Conservation (phyloP, 1,140 invertebrate genomes). For the Mercenaria mercenaria region DNA sequence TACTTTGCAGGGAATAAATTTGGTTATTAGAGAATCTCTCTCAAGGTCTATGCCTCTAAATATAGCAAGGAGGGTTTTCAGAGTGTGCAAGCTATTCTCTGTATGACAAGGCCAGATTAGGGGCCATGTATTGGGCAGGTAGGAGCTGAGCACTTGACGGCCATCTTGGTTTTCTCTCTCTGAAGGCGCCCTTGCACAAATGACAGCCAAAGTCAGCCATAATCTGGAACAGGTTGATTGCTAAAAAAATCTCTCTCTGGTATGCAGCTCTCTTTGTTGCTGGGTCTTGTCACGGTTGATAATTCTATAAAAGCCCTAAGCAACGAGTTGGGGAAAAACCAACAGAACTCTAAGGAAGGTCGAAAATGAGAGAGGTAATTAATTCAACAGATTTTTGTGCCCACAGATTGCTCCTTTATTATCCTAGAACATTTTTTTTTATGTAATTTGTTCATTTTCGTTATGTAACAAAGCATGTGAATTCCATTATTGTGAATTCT, state of each 20-base stretch:
- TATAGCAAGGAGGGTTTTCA: constrained; percentile 12
- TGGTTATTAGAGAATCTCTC: constrained; percentile 34
- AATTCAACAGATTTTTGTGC: not conserved
- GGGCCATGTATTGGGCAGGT: not conserved
- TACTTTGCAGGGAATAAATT: constrained; percentile 54
- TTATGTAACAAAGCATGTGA: too few species aligned
- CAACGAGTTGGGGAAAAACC: not conserved
- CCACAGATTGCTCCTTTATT: not conserved
- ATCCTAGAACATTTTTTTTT: too few species aligned
- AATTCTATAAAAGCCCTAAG: not conserved
- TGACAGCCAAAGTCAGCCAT: constrained; percentile 27
- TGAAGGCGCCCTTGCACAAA: constrained; percentile 18
- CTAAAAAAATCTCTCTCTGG: not conserved
- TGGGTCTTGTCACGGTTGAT: constrained; percentile 5
- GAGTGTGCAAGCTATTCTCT: not conserved
- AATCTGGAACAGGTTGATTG: not conserved
- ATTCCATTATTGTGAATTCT: too few species aligned
- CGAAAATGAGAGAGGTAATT: constrained; percentile 44
- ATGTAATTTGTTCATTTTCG: too few species aligned
- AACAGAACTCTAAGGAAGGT: not conserved
- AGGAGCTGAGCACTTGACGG: not conserved
- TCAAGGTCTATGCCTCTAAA: constrained; percentile 33
- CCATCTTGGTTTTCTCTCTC: not conserved
- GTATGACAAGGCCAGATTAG: not conserved
- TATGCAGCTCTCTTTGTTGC: constrained; percentile 33